Evolutionary conservation across 2,113 vertebrate species (phyloP), one percentile per base, ranked within the genome.

Genomic region (Zosterops japonicus): DNA sequence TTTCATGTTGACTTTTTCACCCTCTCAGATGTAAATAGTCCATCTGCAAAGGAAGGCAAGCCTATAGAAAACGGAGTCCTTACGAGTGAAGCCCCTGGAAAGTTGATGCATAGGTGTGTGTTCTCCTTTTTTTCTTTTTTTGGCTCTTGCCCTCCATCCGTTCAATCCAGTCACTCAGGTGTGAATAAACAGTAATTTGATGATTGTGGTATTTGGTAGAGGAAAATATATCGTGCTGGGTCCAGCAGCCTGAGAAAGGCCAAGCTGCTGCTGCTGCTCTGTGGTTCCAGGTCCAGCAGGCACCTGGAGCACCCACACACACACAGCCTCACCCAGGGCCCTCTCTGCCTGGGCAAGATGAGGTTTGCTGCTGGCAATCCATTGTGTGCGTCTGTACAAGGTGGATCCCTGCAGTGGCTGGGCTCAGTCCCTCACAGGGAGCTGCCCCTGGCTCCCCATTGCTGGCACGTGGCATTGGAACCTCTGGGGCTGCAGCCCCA

Each of bases 11-110:
- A 9, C n/a, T 28, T 67, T 42, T 70, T 65, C 28, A 25, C 60
- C 8, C 28, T 14, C 15, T 39, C 70, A 97, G 98, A 98, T 57
- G 5, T 94, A 57, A 83, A 39, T 1, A 72, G 86, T 29, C 95
- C 97, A 27, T 69, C 93, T 56, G 61, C 44, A 47, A 98, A 98
- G 76, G 98, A 98, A 56, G 92, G 55, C 53, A 98, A 96, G 89
- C 97, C 53, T 15, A 2, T 98, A 16, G 99, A 99, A 91, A 99
- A 99, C 3, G 98, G 98, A 36, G 64, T 97, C 9, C 91, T 98
- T 23, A 83, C 97, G 42, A 97, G n/a, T 0, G 98, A 98, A 42
- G 31, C 42, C 2, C 7, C 92, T 6, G 96, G 94, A 33, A 98
- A 88, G 36, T 2, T 86, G 33, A 65, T 97, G 24, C 94, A 96